Evolutionary conservation across 1,140 invertebrate genomes (phyloP).

Genomic region (Leptinotarsa lineolata): DNA sequence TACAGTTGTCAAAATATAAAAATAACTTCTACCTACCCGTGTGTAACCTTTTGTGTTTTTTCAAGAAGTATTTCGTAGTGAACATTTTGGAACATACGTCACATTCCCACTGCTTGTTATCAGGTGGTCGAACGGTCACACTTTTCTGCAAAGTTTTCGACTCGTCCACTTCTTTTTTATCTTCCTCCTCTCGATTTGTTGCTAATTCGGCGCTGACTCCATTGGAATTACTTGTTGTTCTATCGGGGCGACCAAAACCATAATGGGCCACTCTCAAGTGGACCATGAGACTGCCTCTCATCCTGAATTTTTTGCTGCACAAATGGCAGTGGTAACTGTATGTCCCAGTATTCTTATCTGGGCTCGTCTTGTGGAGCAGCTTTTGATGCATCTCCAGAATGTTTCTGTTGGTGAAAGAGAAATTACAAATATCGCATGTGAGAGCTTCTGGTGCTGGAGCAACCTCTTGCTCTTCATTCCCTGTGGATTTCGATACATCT

Average conservation of each 20-base stretch:
- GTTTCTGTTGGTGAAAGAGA: constrained; percentile 70
- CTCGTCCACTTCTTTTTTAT: not conserved
- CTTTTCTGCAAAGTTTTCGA: not conserved
- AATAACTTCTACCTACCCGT: constrained; percentile 58
- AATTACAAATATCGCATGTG: constrained; percentile 72
- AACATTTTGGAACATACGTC: constrained; percentile 83
- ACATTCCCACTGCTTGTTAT: constrained; percentile 71
- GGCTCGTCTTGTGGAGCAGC: constrained; percentile 69
- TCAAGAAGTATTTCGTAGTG: constrained; percentile 87
- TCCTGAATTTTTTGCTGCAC: constrained; percentile 78
- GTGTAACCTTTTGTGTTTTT: constrained; percentile 86
- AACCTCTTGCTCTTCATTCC: not conserved
- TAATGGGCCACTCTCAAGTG: constrained; percentile 79
- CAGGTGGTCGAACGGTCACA: constrained; percentile 2
- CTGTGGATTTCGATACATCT: constrained; percentile 17
- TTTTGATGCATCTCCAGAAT: constrained; percentile 75
- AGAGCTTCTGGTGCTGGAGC: constrained; percentile 46
- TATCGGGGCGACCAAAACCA: constrained; percentile 50
- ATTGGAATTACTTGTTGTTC: not conserved
- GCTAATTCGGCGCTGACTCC: too few species aligned
- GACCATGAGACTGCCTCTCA: constrained; percentile 79
- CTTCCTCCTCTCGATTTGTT: not conserved
- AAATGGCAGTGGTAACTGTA: constrained; percentile 74
- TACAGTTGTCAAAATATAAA: not conserved
- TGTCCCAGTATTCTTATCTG: constrained; percentile 58